Percentiles rank a stretch among this genome's conserved stretches.
Conservation (phyloP, 2,797 vertebrate species). For the Silurus lanzhouensis region DNA sequence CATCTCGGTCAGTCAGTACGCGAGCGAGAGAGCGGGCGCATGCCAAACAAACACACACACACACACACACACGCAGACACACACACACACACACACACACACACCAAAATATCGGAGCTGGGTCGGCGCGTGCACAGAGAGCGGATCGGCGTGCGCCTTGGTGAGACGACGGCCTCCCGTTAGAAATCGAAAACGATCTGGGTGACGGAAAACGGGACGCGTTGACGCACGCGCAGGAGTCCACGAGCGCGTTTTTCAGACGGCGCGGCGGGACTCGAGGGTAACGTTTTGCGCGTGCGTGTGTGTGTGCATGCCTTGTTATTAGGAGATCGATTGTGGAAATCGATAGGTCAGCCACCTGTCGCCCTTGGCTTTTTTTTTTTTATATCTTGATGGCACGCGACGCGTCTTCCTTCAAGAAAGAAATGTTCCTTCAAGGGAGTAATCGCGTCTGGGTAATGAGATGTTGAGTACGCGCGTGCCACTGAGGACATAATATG, state of each 20-base stretch:
- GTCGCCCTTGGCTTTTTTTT: constrained; percentile 11
- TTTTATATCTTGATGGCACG: background rate
- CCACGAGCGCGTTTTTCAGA: no score
- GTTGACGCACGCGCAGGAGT: no score
- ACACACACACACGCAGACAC: no score
- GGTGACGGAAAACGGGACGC: no score
- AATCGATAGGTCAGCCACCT: constrained; percentile 27
- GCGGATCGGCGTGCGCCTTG: background rate
- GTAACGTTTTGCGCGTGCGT: background rate
- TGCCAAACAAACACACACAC: background rate
- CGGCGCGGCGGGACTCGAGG: no score
- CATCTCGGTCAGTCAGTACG: no score
- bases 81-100: background rate
- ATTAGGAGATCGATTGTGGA: background rate
- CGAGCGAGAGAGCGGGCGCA: no score
- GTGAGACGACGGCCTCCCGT: background rate
- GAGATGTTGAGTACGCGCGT: background rate
- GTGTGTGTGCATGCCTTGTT: background rate
- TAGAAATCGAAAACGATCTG: no score
- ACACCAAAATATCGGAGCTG: background rate
- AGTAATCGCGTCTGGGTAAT: background rate
- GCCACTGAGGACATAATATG: background rate
- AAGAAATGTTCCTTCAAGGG: background rate
- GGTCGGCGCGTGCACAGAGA: background rate
- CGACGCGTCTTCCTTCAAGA: background rate